Evolutionary conservation across 2,888 invertebrate genomes (phyloP), one percentile per base, ranked within the genome.

Genomic region (Pyrgus malvae): DNA sequence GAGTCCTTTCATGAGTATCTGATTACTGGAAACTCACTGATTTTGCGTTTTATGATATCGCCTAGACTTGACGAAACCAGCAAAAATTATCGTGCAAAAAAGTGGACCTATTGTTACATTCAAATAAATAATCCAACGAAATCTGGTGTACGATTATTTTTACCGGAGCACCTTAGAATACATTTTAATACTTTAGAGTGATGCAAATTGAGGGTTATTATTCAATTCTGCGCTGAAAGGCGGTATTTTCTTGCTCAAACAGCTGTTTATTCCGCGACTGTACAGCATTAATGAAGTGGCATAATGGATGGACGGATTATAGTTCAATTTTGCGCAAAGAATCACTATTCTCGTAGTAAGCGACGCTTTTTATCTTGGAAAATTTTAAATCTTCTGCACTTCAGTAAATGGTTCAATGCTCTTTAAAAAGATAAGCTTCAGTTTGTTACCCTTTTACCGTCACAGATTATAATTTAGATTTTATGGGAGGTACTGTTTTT

Each of bases 121-220:
- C n/a, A n/a, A n/a, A n/a, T n/a, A n/a, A n/a, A n/a, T n/a, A n/a
- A n/a, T n/a, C n/a, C n/a, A n/a, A n/a, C n/a, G n/a, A n/a, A n/a
- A n/a, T n/a, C n/a, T n/a, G n/a, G n/a, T n/a, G n/a, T n/a, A n/a
- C n/a, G n/a, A n/a, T n/a, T n/a, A n/a, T n/a, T n/a, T n/a, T 21
- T 21, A 35, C 35, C 5, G 14, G 17, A 12, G 9, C 21, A 11
- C 9, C 25, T 11, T 21, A 16, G 23, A 49, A 40, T 19, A 21
- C 8, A 41, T 41, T 49, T 50, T 44, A 33, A 51, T 27, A 19
- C 25, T 11, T 16, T 50, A 44, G 14, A 44, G 27, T 19, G 7
- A 19, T 44, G 35, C 14, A 44, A 51, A 51, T 51, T 37, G 44
- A 27, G 44, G 44, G 25, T 44, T 44, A 42, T 17, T 44, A 51